Conservation (phyloP, 2,888 invertebrate genomes). For the Protonemura montana region DNA sequence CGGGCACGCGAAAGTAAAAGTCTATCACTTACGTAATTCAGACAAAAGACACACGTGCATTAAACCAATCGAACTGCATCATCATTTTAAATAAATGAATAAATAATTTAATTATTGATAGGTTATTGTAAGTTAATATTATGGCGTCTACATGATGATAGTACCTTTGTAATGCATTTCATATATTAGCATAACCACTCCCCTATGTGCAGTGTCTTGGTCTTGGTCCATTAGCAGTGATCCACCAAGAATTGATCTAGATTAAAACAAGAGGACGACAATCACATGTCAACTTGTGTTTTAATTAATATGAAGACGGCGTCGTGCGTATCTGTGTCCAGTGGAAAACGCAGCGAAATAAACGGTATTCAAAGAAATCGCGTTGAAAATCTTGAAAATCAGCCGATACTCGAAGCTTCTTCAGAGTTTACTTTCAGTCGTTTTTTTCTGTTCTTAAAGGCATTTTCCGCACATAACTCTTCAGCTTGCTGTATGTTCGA, state of each 20-base stretch:
- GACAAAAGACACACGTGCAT: background rate
- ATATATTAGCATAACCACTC: background rate
- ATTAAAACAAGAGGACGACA: background rate
- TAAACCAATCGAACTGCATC: background rate
- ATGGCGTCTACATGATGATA: background rate
- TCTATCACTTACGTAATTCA: background rate
- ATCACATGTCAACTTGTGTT: background rate
- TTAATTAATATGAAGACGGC: background rate
- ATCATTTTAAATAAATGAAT: background rate
- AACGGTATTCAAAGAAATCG: background rate
- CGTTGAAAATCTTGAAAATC: background rate
- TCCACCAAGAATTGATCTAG: background rate
- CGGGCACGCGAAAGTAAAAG: too few relatives aligned
- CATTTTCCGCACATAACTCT: background rate
- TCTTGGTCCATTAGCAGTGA: background rate
- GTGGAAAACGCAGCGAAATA: background rate
- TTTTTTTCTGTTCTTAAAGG: background rate
- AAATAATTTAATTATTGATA: background rate
- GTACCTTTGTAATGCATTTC: background rate
- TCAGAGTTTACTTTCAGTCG: background rate
- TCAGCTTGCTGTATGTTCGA: background rate
- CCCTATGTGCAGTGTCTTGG: background rate
- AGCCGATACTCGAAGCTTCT: background rate
- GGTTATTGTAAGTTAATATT: background rate
- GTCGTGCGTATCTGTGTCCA: background rate